Conservation (phyloP, 1,140 invertebrate genomes). For the Acromyrmex heyeri region DNA sequence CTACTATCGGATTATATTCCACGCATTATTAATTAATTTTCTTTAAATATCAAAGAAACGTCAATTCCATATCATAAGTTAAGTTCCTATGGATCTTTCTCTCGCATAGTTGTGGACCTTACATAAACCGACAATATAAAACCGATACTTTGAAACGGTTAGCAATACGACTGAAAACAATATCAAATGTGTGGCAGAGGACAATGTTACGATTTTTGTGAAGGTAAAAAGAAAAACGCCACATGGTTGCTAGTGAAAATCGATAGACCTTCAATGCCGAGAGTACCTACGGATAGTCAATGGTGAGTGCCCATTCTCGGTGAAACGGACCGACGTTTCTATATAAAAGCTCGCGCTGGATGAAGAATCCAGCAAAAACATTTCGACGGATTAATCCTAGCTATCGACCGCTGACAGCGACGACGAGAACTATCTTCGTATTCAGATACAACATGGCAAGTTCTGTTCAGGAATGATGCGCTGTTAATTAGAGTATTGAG, state of each 20-base stretch:
- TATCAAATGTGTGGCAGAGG: conserved; percentile 36
- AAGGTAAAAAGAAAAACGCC: conserved; percentile 33
- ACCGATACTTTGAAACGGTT: conserved; percentile 18
- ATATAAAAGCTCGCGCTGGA: conserved; percentile 29
- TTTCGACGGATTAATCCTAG: conserved; percentile 70
- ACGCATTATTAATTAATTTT: conserved; percentile 1
- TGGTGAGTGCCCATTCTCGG: conserved; percentile 40
- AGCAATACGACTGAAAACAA: conserved; percentile 19
- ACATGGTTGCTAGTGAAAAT: conserved; percentile 64
- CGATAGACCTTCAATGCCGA: conserved; percentile 66
- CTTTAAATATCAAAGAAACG: neutral
- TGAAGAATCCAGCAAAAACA: conserved; percentile 59
- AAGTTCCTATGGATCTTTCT: neutral
- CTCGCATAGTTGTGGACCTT: neutral
- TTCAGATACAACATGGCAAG: conserved; percentile 51
- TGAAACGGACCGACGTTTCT: conserved; percentile 43
- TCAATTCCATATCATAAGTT: neutral
- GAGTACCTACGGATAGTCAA: neutral
- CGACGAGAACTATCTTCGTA: conserved; percentile 4
- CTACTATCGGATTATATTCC: neutral
- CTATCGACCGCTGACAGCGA: conserved; percentile 22
- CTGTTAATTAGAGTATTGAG: conserved; percentile 71
- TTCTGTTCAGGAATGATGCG: conserved; percentile 61
- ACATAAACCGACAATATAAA: conserved; percentile 17
- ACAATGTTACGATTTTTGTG: conserved; percentile 71